Evolutionary conservation across 2,888 invertebrate genomes (phyloP).

Genomic region (Sepioteuthis lessoniana): DNA sequence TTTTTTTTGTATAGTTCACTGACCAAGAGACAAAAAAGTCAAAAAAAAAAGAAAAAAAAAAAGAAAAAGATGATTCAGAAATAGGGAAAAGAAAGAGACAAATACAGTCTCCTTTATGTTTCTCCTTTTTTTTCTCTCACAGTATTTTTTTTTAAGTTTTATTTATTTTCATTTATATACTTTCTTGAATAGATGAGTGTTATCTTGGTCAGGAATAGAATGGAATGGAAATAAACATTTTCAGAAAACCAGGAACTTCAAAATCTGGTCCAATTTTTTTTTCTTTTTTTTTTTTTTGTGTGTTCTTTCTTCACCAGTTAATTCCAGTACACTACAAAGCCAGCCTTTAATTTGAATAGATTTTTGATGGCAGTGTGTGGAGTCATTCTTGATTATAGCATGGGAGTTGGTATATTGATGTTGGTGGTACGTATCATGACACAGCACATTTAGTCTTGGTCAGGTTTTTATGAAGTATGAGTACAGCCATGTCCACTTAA

Average conservation of each 20-base stretch:
- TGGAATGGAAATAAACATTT: not conserved
- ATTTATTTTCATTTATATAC: not conserved
- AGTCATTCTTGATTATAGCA: not conserved
- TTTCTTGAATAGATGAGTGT: not conserved
- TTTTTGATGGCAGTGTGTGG: constrained; percentile 2
- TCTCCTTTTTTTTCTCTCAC: not conserved
- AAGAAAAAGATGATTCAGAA: too few species aligned
- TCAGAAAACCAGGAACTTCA: not conserved
- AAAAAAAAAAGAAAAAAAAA: too few species aligned
- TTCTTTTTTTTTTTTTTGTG: not conserved
- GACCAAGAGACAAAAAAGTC: not conserved
- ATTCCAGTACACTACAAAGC: not conserved
- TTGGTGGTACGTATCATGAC: not conserved
- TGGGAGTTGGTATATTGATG: not conserved
- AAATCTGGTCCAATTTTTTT: not conserved
- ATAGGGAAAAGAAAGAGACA: too few species aligned
- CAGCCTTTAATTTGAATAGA: not conserved
- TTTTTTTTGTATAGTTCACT: not conserved
- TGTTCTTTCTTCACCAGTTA: not conserved
- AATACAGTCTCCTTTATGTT: too few species aligned
- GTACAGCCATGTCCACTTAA: too few species aligned
- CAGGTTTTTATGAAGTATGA: not conserved
- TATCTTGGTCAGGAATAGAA: not conserved
- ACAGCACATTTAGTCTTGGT: not conserved
- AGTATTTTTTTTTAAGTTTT: not conserved